Evolutionary conservation across 2,797 vertebrate genomes (phyloP).

Genomic region (Chaenodraco wilsoni): DNA sequence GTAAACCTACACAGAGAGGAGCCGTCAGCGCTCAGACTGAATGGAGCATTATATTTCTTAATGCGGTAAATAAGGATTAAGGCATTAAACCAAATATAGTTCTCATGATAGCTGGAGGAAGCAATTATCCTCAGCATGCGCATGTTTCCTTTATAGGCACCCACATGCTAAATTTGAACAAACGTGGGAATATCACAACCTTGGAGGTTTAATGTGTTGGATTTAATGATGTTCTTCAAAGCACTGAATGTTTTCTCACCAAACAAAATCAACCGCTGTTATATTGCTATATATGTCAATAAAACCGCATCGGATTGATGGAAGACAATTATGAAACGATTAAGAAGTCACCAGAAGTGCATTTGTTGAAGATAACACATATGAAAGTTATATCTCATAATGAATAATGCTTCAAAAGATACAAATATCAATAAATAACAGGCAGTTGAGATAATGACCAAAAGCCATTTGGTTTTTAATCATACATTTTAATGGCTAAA

Average conservation of each 20-base stretch:
- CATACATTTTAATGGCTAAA: neutral
- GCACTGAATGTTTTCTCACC: slow-evolving; percentile 22
- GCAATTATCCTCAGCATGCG: slow-evolving; percentile 60
- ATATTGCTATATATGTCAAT: slow-evolving; percentile 25
- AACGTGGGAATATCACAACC: slow-evolving; percentile 64
- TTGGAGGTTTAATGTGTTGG: slow-evolving; percentile 41
- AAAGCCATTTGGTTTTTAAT: slow-evolving; percentile 5
- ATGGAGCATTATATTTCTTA: slow-evolving; percentile 73
- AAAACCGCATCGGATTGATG: slow-evolving; percentile 20
- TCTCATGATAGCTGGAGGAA: slow-evolving; percentile 68
- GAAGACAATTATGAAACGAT: slow-evolving; percentile 10
- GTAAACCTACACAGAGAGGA: slow-evolving; percentile 66
- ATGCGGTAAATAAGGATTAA: slow-evolving; percentile 76
- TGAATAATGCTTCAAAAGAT: neutral
- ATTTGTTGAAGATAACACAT: slow-evolving; percentile 7
- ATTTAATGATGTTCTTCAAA: slow-evolving; percentile 51
- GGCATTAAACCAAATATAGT: slow-evolving; percentile 76
- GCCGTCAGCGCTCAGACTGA: slow-evolving; percentile 62
- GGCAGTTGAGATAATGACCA: neutral
- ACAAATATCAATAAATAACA: neutral
- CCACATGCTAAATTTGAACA: slow-evolving; percentile 67
- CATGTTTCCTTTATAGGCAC: slow-evolving; percentile 54
- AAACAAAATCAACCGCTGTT: slow-evolving; percentile 18
- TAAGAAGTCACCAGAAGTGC: slow-evolving; percentile 20
- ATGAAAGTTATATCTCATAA: neutral